Conservation (phyloP, 64 coral and sea anemone genomes). For the Stylophora pistillata region DNA sequence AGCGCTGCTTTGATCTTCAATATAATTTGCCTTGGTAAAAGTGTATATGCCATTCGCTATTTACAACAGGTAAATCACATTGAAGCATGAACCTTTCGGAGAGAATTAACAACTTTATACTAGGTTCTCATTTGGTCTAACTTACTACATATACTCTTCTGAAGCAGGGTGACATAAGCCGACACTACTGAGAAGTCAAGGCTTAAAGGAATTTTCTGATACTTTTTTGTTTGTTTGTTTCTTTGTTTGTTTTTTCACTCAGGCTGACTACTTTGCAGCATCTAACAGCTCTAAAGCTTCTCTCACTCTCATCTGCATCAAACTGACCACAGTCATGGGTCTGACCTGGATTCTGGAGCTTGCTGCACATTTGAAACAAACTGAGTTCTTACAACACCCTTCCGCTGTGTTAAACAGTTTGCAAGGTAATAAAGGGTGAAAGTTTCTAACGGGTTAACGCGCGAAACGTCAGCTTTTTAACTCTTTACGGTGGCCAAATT, state of each 20-base stretch:
- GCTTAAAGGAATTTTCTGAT: not conserved
- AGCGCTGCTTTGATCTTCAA: constrained; percentile 29
- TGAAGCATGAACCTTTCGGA: not conserved
- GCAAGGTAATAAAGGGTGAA: not conserved
- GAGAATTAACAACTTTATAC: not conserved
- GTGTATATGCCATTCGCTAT: not conserved
- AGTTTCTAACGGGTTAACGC: not conserved
- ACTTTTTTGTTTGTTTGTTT: too few relatives aligned
- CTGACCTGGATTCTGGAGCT: constrained; percentile 33
- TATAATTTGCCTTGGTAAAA: not conserved
- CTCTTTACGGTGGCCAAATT: too few relatives aligned
- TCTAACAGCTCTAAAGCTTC: not conserved
- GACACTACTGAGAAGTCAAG: too few relatives aligned
- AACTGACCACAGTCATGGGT: constrained; percentile 32
- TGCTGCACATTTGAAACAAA: not conserved
- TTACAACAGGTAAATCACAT: not conserved
- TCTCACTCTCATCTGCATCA: not conserved
- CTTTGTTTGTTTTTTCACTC: not conserved
- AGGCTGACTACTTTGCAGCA: not conserved
- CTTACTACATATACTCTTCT: not conserved
- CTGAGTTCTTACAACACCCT: constrained; percentile 1
- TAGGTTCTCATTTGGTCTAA: not conserved
- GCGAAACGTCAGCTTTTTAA: too few relatives aligned
- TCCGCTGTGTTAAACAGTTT: constrained; percentile 8
- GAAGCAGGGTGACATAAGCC: not conserved